Base-by-base conservation (phyloP, 2,113 vertebrate genomes). In the Anguilla japonica region DNA sequence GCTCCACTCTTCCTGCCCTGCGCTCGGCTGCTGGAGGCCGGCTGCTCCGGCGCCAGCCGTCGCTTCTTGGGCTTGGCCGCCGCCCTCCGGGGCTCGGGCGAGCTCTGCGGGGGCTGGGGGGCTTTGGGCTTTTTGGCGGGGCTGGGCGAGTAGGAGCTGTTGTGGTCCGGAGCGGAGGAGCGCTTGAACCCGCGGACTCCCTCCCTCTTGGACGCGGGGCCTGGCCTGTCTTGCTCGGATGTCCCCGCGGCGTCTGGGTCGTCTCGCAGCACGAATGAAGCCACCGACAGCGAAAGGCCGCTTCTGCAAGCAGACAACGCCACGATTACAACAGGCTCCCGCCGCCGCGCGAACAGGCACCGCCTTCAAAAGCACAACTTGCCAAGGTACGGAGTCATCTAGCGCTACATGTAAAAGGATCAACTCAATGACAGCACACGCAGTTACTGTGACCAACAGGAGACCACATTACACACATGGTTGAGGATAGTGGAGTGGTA, bases 61-160 rank as follows among this genome's bases (percentile, higher is more conserved):
- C 97, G 97, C 94, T 99, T 99, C 95, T 98, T 99, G 86, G 98
- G 96, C 92, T 98, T 99, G 85, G 93, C 92, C 92, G 97, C 94
- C 90, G 95, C 94, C 94, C 97, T 99, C 93, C 86, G 97, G 84
- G 94, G 95, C 95, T 97, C 97, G 67, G 94, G 95, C 88, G 96
- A 94, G 94, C 96, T 95, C 87, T 98, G 96, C 92, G 95, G 88
- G 91, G 97, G 92, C 90, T 96, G 95, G 95, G 97, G 94, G 83
- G 96, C 96, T 97, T 97, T 99, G 91, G 97, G 93, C 91, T 98
- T 98, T 95, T 99, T 99, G 90, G 97, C 96, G 93, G 97, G 97
- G 94, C 96, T 97, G 87, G 97, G 96, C 91, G 96, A 97, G 93
- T 94, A 97, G 93, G 97, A 97, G 94, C 95, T 97, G 93, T 96